Evolutionary conservation across 2,113 vertebrate genomes (phyloP).

Genomic region (Muntiacus muntjak): DNA sequence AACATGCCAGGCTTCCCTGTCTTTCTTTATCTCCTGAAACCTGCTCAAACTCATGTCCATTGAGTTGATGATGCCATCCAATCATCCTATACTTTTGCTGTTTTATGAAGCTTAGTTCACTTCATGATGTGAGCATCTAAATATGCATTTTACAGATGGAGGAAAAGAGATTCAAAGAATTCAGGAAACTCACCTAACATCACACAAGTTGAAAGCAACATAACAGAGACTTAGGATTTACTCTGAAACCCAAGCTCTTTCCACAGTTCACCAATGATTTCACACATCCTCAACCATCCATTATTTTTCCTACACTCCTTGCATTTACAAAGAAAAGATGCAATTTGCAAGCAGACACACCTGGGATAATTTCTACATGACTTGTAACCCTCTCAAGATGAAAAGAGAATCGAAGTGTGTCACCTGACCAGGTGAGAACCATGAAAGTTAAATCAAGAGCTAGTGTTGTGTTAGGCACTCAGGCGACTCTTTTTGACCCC

Average conservation of each 20-base stretch:
- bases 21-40: not conserved
- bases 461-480: not conserved
- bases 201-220: not conserved
- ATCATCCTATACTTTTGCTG: not conserved
- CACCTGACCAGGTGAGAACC: not conserved
- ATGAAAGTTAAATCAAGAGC: not conserved
- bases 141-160: not conserved
- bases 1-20: not conserved
- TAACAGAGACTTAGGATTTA: not conserved
- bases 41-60: not conserved
- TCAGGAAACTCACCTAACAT: not conserved
- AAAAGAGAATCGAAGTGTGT: not conserved
- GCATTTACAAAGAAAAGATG: not conserved
- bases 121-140: not conserved
- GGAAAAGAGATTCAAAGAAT: not conserved
- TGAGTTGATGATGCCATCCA: not conserved
- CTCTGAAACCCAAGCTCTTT: not conserved
- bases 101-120: not conserved
- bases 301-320: not conserved
- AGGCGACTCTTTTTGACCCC: rapidly evolving
- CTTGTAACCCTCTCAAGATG: not conserved
- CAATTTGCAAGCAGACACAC: not conserved
- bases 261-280: not conserved
- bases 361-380: not conserved
- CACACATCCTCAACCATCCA: not conserved